These are phyloP conservation scores for Neoniphon sammara DNA, from an alignment of 2,797 vertebrate genomes.

Conservation along the genomic window DNA sequence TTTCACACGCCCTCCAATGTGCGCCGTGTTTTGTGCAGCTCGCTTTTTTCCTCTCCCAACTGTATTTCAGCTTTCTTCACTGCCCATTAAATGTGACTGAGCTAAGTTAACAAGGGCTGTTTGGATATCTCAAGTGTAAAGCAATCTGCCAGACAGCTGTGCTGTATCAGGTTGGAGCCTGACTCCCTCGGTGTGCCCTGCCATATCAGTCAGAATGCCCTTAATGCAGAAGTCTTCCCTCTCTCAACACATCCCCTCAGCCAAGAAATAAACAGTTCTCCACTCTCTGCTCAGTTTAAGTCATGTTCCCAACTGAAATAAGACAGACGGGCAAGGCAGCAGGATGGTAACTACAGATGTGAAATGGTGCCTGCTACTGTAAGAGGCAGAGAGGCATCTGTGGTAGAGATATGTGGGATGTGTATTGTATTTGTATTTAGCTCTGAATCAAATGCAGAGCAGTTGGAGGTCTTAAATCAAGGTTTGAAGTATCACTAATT, in stretches of 20 bases:
- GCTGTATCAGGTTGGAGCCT: conserved; percentile 45
- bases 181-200: conserved; percentile 28
- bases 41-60: conserved; percentile 12
- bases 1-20: conserved; percentile 30
- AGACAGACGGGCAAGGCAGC: conserved; percentile 1
- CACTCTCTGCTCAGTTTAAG: conserved; percentile 14
- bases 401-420: conserved; percentile 23
- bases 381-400: conserved; percentile 16
- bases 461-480: conserved; percentile 28
- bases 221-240: conserved; percentile 46
- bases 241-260: conserved; percentile 51
- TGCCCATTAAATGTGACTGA: conserved; percentile 42
- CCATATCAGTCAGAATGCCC: conserved; percentile 44
- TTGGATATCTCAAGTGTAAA: conserved; percentile 43
- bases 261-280: conserved; percentile 68
- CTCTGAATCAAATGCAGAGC: conserved; percentile 36
- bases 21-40: neutral
- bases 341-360: conserved; percentile 38
- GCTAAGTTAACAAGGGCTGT: conserved; percentile 20
- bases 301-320: neutral
- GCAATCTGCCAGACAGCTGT: conserved; percentile 66
- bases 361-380: conserved; percentile 58
- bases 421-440: conserved; percentile 19
- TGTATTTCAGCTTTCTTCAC: conserved; percentile 39
- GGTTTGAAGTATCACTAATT: conserved; percentile 36